Evolutionary conservation across 2,888 invertebrate genomes (phyloP), one percentile per base, ranked within the genome.

Genomic region (Rhyacophila evoluta): DNA sequence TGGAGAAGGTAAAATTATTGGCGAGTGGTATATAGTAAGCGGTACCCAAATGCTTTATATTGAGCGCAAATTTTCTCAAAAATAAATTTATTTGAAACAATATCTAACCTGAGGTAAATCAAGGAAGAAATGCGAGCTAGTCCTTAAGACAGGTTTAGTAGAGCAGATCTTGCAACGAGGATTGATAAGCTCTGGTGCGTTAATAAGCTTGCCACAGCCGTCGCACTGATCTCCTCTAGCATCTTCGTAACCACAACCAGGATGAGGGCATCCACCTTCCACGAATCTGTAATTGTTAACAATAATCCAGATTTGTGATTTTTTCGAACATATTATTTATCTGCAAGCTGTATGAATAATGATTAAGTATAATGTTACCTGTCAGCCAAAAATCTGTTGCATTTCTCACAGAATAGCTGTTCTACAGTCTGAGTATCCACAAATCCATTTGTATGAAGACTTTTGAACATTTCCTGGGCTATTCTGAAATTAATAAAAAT

Each of bases 221-320:
- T 99, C 99, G 86, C 99, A 99, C 87, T 99, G 99, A 89, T 99
- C 99, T 1, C 99, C 99, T 41, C 99, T 92, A 0, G 99, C 99
- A 86, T 96, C 95, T 83, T 95, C 95, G 87, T 96, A 99, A 1
- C 91, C 91, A 85, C 99, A 99, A 70, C 95, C 93, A 0, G 91
- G 89, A 86, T 93, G 92, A 0, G 98, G 99, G 86, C 99, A 99
- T 0, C 92, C 95, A 25, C 99, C 99, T 87, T 98, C 98, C 0
- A 99, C 99, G 88, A 98, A 99, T 74, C 98, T 90, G 75, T 1
- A 81, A 55, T n/a, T n/a, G n/a, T n/a, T n/a, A n/a, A n/a, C n/a
- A n/a, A n/a, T n/a, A n/a, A n/a, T n/a, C n/a, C n/a, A n/a, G n/a
- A n/a, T n/a, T n/a, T n/a, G n/a, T n/a, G n/a, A n/a, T n/a, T n/a